phyloP scores from a whole-genome alignment of 2,888 invertebrate genomes.

The Pyrocoelia pectoralis region DNA sequence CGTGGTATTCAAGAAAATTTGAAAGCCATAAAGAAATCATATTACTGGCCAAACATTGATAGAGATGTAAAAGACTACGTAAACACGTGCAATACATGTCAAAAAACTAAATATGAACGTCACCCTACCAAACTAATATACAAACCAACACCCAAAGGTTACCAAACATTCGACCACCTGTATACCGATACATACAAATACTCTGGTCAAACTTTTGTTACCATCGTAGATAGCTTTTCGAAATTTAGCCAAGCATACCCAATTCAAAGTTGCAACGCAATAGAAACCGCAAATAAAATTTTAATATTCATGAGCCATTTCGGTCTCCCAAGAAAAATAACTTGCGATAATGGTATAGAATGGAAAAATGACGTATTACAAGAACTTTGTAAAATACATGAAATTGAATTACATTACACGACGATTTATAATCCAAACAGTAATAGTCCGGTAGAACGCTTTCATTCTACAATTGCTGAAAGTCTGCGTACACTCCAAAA shows the following conservation, averaged over 20 bases:
- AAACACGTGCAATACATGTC: slow-evolving; percentile 36
- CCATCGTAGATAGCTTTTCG: slow-evolving; percentile 40
- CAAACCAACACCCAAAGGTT: slow-evolving; percentile 31
- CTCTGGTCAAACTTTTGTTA: slow-evolving; percentile 31
- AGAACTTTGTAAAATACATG: slow-evolving; percentile 34
- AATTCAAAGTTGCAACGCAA: slow-evolving; percentile 19
- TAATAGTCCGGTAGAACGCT: slow-evolving; percentile 38
- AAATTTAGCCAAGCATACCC: slow-evolving; percentile 38
- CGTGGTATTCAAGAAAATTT: slow-evolving; percentile 32
- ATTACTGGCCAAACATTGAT: slow-evolving; percentile 38
- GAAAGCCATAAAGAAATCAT: slow-evolving; percentile 26
- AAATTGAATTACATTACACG: slow-evolving; percentile 38
- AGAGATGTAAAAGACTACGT: slow-evolving; percentile 33
- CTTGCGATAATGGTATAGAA: slow-evolving; percentile 39
- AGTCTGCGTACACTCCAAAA: slow-evolving; percentile 16
- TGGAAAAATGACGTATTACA: slow-evolving; percentile 35
- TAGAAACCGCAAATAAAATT: slow-evolving; percentile 34
- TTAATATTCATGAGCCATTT: slow-evolving; percentile 36
- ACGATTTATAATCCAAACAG: slow-evolving; percentile 34
- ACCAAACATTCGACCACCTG: slow-evolving; percentile 29
- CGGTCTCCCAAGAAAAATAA: slow-evolving; percentile 34
- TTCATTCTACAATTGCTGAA: slow-evolving; percentile 39
- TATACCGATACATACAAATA: slow-evolving; percentile 26
- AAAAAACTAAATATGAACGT: slow-evolving; percentile 38
- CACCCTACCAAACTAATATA: slow-evolving; percentile 29